Evolutionary conservation across 2,888 invertebrate genomes (phyloP), one percentile per base, ranked within the genome.

Genomic region (Lamproptera curius): DNA sequence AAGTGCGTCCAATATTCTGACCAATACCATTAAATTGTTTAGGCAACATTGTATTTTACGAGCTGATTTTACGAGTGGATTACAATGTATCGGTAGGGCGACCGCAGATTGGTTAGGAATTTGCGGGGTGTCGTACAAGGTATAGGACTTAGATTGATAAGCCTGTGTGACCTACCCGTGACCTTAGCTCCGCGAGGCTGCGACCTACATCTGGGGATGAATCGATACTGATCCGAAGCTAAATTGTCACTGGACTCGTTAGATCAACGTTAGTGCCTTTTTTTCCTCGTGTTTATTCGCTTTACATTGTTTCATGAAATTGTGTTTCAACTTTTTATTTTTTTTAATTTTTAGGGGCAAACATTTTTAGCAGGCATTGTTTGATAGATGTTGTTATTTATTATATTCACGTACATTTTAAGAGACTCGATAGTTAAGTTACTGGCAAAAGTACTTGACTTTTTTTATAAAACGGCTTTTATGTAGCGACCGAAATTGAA

Each of bases 121-220:
- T 54, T 46, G 53, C 57, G 58, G 56, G 52, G 26, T 40, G 42
- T 51, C 34, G 43, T 46, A 44, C 20, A 16, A 28, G 15, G 44
- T 34, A 41, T 42, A 35, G 41, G 40, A 50, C 45, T 53, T 54
- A 57, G 76, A 70, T 69, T 70, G 69, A 59, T 65, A 70, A 67
- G 65, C 64, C 67, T 67, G 64, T 55, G 73, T 68, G 83, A 82
- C 81, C 85, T 81, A 77, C 76, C 75, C 80, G 76, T 81, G 89
- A 89, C 88, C 89, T 88, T 86, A 89, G 89, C 89, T 89, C 89
- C 74, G 80, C 58, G 65, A 85, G 85, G 79, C 88, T 86, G 78
- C 78, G 89, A 89, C 90, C 90, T 84, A 90, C 74, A 79, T 77
- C 63, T 41, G 46, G 56, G 58, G 60, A 50, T 63, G 65, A 81